Base-by-base conservation (phyloP, 2,797 vertebrate genomes). In the Lepus townsendii region DNA sequence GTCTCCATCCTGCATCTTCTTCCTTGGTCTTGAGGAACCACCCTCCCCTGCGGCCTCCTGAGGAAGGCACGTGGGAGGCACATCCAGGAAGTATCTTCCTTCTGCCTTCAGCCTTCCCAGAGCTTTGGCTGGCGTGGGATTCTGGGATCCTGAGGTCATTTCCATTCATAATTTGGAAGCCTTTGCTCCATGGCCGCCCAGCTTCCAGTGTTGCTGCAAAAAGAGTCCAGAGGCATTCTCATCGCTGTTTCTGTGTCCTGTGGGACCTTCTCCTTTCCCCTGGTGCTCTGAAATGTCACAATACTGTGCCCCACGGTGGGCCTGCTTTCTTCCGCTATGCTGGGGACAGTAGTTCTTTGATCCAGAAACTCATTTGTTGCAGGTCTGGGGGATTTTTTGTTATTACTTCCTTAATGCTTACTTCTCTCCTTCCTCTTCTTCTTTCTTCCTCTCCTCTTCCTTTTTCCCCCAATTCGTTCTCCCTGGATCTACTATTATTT, bases 131-230 rank as follows among this genome's bases (percentile, higher is more conserved):
- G 63, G 27, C 32, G 38, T 42, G 30, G 80, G 62, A 38, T 69
- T 84, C 88, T 50, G 12, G 24, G 32, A 8, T 83, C 86, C 63
- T 32, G 71, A 94, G 63, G 66, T 10, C 1, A 65, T n/a, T 83
- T 94, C 71, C 82, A 80, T 95, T 83, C 22, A 62, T 75, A 54
- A 90, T 42, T 76, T 63, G 83, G 69, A 86, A 89, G 50, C 24
- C 42, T 68, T 80, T 79, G 8, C 79, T 92, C 87, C 76, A 65
- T 72, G 60, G 62, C 75, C 32, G 26, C 71, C 86, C 65, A 62
- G 54, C 47, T 95, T 79, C 76, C 3, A 63, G 8, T 17, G 66
- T 68, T 71, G 38, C 65, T 16, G 8, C 68, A 62, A 14, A 30
- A 69, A 76, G 42, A 79, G 32, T 68, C 66, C 38, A 68, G 78